Evolutionary conservation across 2,888 invertebrate genomes (phyloP), one percentile per base, ranked within the genome.

Genomic region (Tyria jacobaeae): DNA sequence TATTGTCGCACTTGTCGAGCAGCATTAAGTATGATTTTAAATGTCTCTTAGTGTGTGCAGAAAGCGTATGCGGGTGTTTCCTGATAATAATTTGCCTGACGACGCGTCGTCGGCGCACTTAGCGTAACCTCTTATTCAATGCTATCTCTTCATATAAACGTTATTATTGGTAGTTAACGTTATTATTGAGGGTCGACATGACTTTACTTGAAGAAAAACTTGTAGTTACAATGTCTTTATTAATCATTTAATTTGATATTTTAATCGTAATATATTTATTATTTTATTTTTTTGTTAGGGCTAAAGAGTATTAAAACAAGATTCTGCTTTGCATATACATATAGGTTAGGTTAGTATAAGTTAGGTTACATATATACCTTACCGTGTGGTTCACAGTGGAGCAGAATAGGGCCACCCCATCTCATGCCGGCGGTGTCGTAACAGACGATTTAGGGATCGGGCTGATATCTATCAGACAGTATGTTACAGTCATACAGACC

Each of bases 11-110:
- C 64, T 68, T 74, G 76, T 78, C 76, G 78, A 77, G 81, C 70
- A 75, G 82, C 73, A 80, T 81, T 86, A 89, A 91, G 86, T 91
- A 90, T 86, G 78, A 87, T 88, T 89, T 86, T 91, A 88, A 89
- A 82, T 66, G 74, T 79, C 72, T 74, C 82, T 85, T 91, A 90
- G 81, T 77, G 89, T 90, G 93, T 88, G 87, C 92, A 92, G 93
- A 93, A 93, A 93, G 93, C 92, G 92, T 93, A 87, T 82, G 86
- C 84, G 76, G 88, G 87, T 84, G 89, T 83, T 84, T 83, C 80
- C 82, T 89, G 44, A 44, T 44, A 87, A 88, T 89, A 91, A 92
- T 90, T 90, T 88, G 86, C 86, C 66, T 70, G 83, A 81, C 85
- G 87, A 84, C 84, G 81, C 83, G 80, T 83, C 82, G 81, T 80